Evolutionary conservation across 2,113 vertebrate genomes (phyloP), one percentile per base, ranked within the genome.

Genomic region (Spheniscus mendiculus): DNA sequence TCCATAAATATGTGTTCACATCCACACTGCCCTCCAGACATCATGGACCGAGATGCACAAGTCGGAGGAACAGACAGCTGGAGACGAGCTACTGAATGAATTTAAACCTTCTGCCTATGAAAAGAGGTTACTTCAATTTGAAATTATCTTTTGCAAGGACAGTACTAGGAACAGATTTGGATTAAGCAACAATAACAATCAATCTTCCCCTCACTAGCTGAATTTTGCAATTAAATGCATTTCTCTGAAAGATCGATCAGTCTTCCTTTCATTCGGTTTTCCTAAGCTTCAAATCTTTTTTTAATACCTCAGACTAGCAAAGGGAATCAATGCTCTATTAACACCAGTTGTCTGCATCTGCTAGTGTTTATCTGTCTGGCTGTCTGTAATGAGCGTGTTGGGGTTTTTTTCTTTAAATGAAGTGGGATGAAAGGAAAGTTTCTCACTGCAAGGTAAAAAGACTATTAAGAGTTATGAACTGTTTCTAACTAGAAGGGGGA

Each of bases 11-110:
- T 89, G 40, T 77, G 53, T 71, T 83, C 42, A 42, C 11, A 86
- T 45, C 45, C 76, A 90, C 45, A 70, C 83, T 79, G 69, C 77
- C 87, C 83, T 96, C 91, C 93, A 91, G 63, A 91, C 72, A 95
- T 62, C 42, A 45, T 1, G 5, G n/a, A 58, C 59, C 63, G 50
- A 87, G 89, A 73, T 74, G 72, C 63, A 1, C 6, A 34, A 71
- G 12, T 50, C 50, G 45, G 45, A 95, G 42, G n/a, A 89, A 77
- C 36, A 40, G 26, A 76, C 20, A 83, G 38, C 71, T 81, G 67
- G 53, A 90, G 50, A 77, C 32, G 78, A 59, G 77, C 15, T 78
- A 73, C 55, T 62, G 21, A 80, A 36, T 52, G 14, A 83, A 87
- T 81, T 84, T 40, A 62, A 72, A 67, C 25, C 36, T 82, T 36